These are phyloP conservation scores for Psix sp. DNA, from an alignment of 1,140 invertebrate species.

Conservation along the genomic window DNA sequence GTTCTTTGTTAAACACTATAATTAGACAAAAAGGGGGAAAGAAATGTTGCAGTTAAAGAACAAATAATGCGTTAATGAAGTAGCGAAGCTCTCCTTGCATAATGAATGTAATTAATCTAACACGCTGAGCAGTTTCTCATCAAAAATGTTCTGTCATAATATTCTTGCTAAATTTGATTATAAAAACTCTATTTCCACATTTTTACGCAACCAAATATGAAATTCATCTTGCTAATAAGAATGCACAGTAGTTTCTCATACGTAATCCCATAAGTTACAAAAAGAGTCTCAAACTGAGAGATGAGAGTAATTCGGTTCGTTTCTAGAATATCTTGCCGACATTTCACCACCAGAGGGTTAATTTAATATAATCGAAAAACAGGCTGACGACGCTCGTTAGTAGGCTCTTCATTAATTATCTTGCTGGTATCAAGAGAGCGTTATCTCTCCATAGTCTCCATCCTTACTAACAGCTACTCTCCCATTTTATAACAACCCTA, in stretches of 20 bases:
- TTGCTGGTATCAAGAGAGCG: constrained; percentile 13
- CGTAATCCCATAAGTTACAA: too few relatives aligned
- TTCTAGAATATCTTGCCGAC: background rate
- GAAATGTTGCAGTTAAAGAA: constrained; percentile 27
- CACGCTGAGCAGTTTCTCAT: constrained; percentile 26
- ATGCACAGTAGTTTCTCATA: too few relatives aligned
- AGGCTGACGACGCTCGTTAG: background rate
- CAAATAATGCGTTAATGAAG: constrained; percentile 34
- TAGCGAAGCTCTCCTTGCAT: constrained; percentile 30
- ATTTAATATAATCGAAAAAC: constrained; percentile 14
- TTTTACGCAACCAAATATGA: too few relatives aligned
- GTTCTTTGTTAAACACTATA: constrained; percentile 2
- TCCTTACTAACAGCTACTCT: constrained; percentile 9
- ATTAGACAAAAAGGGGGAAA: constrained; percentile 27
- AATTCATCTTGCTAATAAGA: too few relatives aligned
- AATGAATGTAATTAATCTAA: constrained; percentile 35
- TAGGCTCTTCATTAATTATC: constrained; percentile 33
- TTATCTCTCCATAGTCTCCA: constrained; percentile 24
- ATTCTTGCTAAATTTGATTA: background rate
- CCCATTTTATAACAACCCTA: too few relatives aligned
- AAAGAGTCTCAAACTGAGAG: too few relatives aligned
- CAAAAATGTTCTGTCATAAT: constrained; percentile 7
- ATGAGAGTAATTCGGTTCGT: too few relatives aligned
- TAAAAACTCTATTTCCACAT: background rate
- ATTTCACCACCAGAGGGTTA: background rate